These are phyloP conservation scores for Microplitis demolitor DNA, from an alignment of 1,140 invertebrate genomes.

Conservation along the genomic window DNA sequence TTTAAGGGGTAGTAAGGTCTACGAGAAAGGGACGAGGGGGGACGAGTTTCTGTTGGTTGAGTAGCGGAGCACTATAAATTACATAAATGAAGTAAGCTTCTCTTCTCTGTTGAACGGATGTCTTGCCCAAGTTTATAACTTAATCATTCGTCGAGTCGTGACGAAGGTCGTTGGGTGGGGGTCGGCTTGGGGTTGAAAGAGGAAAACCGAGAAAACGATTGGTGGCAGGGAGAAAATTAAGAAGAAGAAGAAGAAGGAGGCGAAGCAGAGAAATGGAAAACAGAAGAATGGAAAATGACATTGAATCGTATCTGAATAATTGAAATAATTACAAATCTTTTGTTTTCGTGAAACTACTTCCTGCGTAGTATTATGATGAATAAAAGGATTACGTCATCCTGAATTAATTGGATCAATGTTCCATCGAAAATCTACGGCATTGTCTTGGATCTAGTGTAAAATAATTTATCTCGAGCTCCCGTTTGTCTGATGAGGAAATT, in stretches of 20 bases:
- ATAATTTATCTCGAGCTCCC: no score
- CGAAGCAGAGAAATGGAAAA: constrained; percentile 14
- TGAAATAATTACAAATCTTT: constrained; percentile 34
- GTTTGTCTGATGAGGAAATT: background rate
- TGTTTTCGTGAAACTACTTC: background rate
- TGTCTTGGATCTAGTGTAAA: background rate
- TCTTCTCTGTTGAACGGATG: constrained; percentile 37
- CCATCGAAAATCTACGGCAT: constrained; percentile 8
- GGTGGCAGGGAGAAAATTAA: background rate
- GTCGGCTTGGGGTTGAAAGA: constrained; percentile 20
- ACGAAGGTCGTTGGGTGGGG: constrained; percentile 26
- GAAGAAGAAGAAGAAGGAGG: background rate
- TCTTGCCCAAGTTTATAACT: constrained; percentile 54
- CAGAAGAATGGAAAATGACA: constrained; percentile 18
- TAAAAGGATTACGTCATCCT: constrained; percentile 29
- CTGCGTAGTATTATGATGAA: constrained; percentile 3
- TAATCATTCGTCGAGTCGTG: constrained; percentile 40
- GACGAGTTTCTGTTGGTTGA: constrained; percentile 35
- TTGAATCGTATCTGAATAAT: constrained; percentile 34
- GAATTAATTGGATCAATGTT: constrained; percentile 27
- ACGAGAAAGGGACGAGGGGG: background rate
- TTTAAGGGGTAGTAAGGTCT: constrained; percentile 20
- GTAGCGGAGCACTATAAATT: constrained; percentile 51
- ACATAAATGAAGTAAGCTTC: constrained; percentile 53
- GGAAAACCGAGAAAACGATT: constrained; percentile 9